A percentile compares a stretch with the other conserved stretches of the same genome.
Evolutionary conservation across 2,113 vertebrate species (phyloP).

Genomic region (Etheostoma spectabile): DNA sequence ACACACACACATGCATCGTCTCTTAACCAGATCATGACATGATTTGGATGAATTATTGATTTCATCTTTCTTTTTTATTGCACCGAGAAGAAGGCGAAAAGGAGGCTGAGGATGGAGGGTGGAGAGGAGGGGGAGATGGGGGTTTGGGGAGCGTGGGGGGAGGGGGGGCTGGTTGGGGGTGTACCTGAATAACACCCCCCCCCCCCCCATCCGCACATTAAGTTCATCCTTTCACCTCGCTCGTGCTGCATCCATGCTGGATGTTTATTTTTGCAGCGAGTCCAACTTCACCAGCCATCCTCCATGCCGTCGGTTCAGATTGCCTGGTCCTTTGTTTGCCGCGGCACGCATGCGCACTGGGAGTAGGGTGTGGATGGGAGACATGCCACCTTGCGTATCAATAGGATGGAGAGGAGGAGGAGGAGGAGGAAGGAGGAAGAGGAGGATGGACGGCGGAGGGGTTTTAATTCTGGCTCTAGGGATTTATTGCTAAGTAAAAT

Average conservation of each 20-base stretch:
- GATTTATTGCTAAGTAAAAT: neutral
- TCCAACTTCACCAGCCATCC: slow-evolving; percentile 59
- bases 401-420: slow-evolving; percentile 46
- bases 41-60: slow-evolving; percentile 69
- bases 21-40: slow-evolving; percentile 54
- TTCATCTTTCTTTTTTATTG: slow-evolving; percentile 53
- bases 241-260: neutral
- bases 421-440: neutral
- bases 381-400: slow-evolving; percentile 70
- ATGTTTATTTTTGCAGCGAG: neutral
- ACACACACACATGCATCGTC: slow-evolving; percentile 4
- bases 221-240: neutral
- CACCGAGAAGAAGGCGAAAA: slow-evolving; percentile 15
- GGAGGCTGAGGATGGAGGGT: neutral
- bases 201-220: too few species aligned
- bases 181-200: neutral
- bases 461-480: neutral
- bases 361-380: slow-evolving; percentile 83
- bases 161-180: neutral
- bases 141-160: slow-evolving; percentile 1
- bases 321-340: slow-evolving; percentile 83
- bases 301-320: slow-evolving; percentile 39
- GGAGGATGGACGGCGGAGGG: neutral
- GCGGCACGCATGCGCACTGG: slow-evolving; percentile 83
- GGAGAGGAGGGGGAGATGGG: neutral